phyloP scores from a whole-genome alignment of 2,113 vertebrate genomes.

The Perca flavescens region DNA sequence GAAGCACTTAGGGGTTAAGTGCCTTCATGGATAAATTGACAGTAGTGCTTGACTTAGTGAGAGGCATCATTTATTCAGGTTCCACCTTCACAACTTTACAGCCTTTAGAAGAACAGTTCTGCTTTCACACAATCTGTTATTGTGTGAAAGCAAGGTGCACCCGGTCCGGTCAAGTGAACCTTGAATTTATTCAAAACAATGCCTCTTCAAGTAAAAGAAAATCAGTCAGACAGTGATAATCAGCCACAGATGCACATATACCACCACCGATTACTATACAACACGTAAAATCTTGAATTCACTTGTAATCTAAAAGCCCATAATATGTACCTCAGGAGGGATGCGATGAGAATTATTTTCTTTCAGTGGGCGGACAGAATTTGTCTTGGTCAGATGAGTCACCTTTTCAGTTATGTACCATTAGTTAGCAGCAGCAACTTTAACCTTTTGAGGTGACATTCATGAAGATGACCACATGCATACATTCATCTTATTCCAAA shows the following conservation, averaged over 20 bases:
- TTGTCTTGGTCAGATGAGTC: neutral
- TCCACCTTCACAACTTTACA: neutral
- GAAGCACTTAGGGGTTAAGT: constrained; percentile 5
- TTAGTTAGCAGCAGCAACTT: neutral
- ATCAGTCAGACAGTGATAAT: no score
- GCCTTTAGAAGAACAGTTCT: neutral
- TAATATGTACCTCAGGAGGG: neutral
- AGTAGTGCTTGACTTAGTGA: neutral
- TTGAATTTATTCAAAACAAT: neutral
- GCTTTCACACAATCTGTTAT: neutral
- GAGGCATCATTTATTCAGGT: neutral
- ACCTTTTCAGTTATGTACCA: neutral
- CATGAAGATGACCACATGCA: neutral
- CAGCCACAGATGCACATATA: no score
- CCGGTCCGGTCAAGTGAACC: neutral
- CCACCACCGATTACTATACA: no score
- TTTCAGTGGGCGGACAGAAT: no score
- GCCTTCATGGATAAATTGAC: neutral
- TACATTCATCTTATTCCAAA: neutral
- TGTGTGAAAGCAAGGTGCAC: neutral
- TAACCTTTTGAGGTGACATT: neutral
- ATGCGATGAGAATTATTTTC: no score
- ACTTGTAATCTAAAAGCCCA: neutral
- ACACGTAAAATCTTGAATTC: neutral
- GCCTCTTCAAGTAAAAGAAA: neutral